Percentiles rank a stretch among this genome's conserved stretches.
phyloP scores from a whole-genome alignment of 2,797 vertebrate genomes.

The Calcarius lapponicus region DNA sequence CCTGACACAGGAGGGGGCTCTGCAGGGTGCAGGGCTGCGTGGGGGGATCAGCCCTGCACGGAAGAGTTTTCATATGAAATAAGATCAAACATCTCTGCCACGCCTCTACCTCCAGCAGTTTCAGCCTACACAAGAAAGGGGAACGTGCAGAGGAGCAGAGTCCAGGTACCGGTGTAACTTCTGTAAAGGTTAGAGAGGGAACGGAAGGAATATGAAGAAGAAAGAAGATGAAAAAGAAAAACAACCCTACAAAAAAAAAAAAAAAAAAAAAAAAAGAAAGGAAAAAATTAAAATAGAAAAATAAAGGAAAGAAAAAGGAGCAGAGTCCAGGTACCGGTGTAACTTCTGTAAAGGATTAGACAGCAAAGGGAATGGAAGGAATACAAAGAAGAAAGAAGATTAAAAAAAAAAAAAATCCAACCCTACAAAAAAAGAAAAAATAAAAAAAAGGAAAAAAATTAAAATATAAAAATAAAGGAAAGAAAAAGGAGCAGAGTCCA shows the following conservation, averaged over 20 bases:
- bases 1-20: neutral
- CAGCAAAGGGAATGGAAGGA: too few relatives aligned
- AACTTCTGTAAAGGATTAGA: too few relatives aligned
- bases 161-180: neutral
- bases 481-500: too few relatives aligned
- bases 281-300: neutral
- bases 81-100: conserved; percentile 52
- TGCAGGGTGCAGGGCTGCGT: conserved; percentile 47
- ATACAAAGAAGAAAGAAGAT: too few relatives aligned
- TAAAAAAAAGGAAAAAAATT: too few relatives aligned
- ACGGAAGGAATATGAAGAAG: neutral
- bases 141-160: conserved; percentile 53
- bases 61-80: conserved; percentile 36
- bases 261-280: rapidly evolving
- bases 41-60: neutral
- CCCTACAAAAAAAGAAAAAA: too few relatives aligned
- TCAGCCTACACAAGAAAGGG: conserved; percentile 41
- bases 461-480: too few relatives aligned
- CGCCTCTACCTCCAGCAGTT: conserved; percentile 55
- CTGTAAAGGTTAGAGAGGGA: neutral
- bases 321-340: too few relatives aligned
- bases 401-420: too few relatives aligned
- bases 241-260: too few relatives aligned
- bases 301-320: neutral
- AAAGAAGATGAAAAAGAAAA: neutral